These are phyloP conservation scores for Buteo buteo DNA, from an alignment of 2,113 vertebrate genomes.

Conservation along the genomic window DNA sequence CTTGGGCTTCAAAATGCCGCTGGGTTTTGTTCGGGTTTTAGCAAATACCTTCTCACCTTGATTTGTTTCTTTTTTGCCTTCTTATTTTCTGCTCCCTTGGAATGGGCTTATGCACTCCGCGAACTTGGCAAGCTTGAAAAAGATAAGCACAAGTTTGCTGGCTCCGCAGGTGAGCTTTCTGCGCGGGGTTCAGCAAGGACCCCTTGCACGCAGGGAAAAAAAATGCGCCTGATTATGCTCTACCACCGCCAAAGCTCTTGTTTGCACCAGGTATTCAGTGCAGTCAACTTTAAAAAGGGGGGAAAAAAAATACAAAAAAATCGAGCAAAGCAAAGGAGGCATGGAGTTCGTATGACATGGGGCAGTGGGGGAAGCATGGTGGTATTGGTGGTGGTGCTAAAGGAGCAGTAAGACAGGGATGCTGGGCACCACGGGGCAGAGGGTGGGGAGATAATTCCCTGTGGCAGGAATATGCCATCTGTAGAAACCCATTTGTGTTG, in stretches of 20 bases:
- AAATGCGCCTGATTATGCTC: not conserved
- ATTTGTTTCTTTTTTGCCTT: not conserved
- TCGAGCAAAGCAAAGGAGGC: not conserved
- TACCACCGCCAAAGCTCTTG: not conserved
- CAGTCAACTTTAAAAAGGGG: not conserved
- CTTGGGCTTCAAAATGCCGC: accelerated
- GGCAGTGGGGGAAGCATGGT: not conserved
- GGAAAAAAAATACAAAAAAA: not conserved
- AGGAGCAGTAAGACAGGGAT: not conserved
- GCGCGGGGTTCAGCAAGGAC: not conserved
- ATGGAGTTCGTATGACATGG: not conserved
- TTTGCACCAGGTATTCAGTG: not conserved
- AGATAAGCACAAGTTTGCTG: not conserved
- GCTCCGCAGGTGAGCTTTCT: not conserved
- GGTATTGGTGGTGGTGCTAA: not conserved
- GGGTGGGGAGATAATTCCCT: not conserved
- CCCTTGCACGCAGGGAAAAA: not conserved
- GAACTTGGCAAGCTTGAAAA: not conserved
- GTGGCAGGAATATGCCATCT: not conserved
- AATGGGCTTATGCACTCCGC: accelerated
- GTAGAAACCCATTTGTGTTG: not conserved
- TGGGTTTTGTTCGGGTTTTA: not conserved
- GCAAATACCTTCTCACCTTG: not conserved
- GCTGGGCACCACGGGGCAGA: not conserved
- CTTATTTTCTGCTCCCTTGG: not conserved